A percentile compares a stretch with the other conserved stretches of the same genome.
Conservation (phyloP, 1,140 invertebrate genomes). For the Tetragonula clypearis region DNA sequence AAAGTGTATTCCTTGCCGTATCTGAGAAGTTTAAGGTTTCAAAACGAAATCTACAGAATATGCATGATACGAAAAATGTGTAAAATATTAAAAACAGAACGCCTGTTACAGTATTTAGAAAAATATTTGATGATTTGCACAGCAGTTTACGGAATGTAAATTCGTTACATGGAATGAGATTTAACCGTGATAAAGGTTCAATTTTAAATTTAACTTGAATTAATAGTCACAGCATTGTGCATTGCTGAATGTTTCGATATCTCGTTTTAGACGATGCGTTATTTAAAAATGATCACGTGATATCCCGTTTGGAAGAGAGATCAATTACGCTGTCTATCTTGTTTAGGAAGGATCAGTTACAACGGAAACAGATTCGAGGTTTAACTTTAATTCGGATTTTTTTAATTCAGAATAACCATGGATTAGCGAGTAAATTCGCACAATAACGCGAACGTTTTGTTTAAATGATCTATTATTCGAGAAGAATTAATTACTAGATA, state of each 20-base stretch:
- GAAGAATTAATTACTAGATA: background rate
- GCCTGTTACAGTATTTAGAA: background rate
- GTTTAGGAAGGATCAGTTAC: background rate
- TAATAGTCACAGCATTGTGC: too few relatives aligned
- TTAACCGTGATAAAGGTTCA: background rate
- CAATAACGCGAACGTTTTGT: too few relatives aligned
- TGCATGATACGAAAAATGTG: background rate
- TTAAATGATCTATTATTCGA: background rate
- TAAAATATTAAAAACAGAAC: background rate
- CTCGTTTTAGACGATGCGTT: background rate
- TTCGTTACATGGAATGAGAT: background rate
- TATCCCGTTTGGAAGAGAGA: too few relatives aligned
- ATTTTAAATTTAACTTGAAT: background rate
- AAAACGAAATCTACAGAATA: background rate
- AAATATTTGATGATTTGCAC: too few relatives aligned
- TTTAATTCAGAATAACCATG: too few relatives aligned
- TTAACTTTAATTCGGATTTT: too few relatives aligned
- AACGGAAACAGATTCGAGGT: background rate
- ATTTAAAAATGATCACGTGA: too few relatives aligned
- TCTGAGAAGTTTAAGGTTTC: background rate
- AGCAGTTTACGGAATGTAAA: background rate
- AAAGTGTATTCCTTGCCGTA: background rate
- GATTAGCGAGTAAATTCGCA: too few relatives aligned
- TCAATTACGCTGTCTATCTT: too few relatives aligned
- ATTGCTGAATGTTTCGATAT: too few relatives aligned